phyloP scores from a whole-genome alignment of 2,888 invertebrate genomes.

The Rhingia campestris region DNA sequence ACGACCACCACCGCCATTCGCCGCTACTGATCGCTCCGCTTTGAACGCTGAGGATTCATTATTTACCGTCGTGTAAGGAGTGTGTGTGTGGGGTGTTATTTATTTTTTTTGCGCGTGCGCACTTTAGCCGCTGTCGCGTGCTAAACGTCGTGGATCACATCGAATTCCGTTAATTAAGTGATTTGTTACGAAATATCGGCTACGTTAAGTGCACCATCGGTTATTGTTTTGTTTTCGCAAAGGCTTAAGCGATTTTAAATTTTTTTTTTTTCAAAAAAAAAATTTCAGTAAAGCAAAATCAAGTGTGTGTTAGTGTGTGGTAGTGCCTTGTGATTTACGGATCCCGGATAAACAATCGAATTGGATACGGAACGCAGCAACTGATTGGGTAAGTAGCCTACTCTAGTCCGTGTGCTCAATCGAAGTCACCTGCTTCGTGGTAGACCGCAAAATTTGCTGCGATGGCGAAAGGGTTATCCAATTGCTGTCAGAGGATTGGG shows the following conservation, averaged over 20 bases:
- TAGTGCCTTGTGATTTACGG: background rate
- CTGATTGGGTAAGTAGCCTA: slow-evolving; percentile 36
- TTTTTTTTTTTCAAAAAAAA: background rate
- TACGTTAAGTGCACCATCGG: background rate
- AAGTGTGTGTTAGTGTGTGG: background rate
- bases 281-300: background rate
- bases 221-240: background rate
- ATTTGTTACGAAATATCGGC: slow-evolving; percentile 19
- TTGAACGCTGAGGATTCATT: slow-evolving; percentile 33
- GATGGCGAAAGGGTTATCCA: slow-evolving; percentile 19
- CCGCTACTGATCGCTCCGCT: slow-evolving; percentile 49
- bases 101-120: slow-evolving; percentile 17
- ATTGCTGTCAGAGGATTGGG: background rate
- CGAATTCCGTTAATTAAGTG: slow-evolving; percentile 35
- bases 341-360: slow-evolving; percentile 6
- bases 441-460: slow-evolving; percentile 17
- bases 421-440: slow-evolving; percentile 3
- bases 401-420: background rate
- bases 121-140: slow-evolving; percentile 8
- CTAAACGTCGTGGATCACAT: slow-evolving; percentile 2
- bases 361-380: slow-evolving; percentile 26
- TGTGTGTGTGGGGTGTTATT: slow-evolving; percentile 9
- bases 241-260: background rate
- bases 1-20: slow-evolving; percentile 17
- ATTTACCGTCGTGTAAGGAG: slow-evolving; percentile 33